These are phyloP conservation scores for Pangasianodon hypophthalmus DNA, from an alignment of 2,113 vertebrate species.

Conservation along the genomic window DNA sequence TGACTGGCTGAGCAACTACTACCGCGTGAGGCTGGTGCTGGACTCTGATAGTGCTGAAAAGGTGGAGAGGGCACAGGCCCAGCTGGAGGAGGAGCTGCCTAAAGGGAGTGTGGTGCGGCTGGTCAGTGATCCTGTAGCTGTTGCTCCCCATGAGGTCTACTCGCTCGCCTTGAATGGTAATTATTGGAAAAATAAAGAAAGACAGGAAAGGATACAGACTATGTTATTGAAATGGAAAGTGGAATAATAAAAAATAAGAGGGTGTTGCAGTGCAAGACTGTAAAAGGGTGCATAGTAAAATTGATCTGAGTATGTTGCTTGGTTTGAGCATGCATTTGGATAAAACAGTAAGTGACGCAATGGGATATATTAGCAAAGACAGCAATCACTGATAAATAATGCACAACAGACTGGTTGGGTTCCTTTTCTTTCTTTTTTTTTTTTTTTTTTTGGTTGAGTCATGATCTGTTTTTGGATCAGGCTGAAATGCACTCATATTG, in stretches of 20 bases:
- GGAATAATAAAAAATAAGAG: not conserved
- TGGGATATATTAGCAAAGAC: not conserved
- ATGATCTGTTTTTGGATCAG: slow-evolving; percentile 34
- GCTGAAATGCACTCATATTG: not conserved
- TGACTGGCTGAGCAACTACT: slow-evolving; percentile 91
- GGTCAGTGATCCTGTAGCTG: slow-evolving; percentile 73
- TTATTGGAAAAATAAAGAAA: not conserved
- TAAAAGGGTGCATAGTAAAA: not conserved
- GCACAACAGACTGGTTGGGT: not conserved
- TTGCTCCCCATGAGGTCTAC: slow-evolving; percentile 82
- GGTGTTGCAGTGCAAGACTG: not conserved
- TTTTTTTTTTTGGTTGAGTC: not conserved
- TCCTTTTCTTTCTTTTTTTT: not conserved
- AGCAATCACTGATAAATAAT: not conserved
- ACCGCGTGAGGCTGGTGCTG: slow-evolving; percentile 86
- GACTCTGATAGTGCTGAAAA: slow-evolving; percentile 80
- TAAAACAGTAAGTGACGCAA: not conserved
- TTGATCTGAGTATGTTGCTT: not conserved
- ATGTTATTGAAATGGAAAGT: not conserved
- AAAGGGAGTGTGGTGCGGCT: slow-evolving; percentile 74
- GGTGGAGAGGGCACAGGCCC: slow-evolving; percentile 76
- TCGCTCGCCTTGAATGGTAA: slow-evolving; percentile 81
- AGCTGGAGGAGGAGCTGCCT: slow-evolving; percentile 79
- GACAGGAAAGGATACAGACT: not conserved
- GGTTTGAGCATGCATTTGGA: not conserved